Base-by-base conservation (phyloP, 2,888 invertebrate genomes). In the Pristionchus mayeri region DNA sequence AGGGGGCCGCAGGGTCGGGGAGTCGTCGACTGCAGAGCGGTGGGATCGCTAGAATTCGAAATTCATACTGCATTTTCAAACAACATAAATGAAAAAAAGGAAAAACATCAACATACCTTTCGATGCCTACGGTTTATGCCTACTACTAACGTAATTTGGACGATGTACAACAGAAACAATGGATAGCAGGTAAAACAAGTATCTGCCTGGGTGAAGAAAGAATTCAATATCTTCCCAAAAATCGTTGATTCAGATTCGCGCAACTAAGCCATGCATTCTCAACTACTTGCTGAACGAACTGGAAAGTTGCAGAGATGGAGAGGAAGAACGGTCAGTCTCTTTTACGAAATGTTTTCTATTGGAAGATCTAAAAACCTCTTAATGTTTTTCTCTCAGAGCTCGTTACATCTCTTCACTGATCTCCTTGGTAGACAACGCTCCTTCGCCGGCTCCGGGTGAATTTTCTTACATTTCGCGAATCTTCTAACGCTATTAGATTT, bases 201-300 rank as follows among this genome's bases (percentile, higher is more conserved):
- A n/a, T n/a, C n/a, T n/a, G n/a, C n/a, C n/a, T n/a, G n/a, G n/a
- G n/a, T n/a, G n/a, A n/a, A n/a, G n/a, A n/a, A n/a, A n/a, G n/a
- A n/a, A n/a, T n/a, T n/a, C n/a, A n/a, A n/a, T n/a, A n/a, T n/a
- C n/a, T n/a, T n/a, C n/a, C n/a, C n/a, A n/a, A n/a, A n/a, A n/a
- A n/a, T n/a, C n/a, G n/a, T 48, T 21, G 18, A n/a, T 2, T 7
- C 57, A 80, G 80, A 37, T 37, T 37, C 54, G 80, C 24, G 11
- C 80, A 16, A 6, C 16, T 0, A 57, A 80, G 24, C 57, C 80
- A 37, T 80, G 44, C 16, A n/a, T 80, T 16, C 27, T 80, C n/a
- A 80, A 80, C 80, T 80, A 80, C n/a, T 50, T 80, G 24, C 57
- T 80, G 57, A 80, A 80, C 16, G 80, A 80, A 18, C 40, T 80